phyloP scores from a whole-genome alignment of 2,888 invertebrate species.

The Prosapia bicincta region DNA sequence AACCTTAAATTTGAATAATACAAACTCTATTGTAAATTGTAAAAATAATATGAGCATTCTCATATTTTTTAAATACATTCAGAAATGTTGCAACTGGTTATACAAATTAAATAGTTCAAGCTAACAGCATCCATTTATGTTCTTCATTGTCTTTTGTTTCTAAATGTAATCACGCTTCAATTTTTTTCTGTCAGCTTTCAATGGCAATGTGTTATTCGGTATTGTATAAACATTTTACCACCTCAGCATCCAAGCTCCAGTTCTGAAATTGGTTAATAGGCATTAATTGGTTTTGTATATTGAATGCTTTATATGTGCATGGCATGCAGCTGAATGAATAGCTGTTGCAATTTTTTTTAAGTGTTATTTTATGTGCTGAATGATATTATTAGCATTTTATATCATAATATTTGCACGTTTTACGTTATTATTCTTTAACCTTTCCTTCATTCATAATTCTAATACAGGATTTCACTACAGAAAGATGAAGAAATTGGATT shows the following conservation, averaged over 20 bases:
- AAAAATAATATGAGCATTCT: no score
- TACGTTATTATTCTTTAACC: not conserved
- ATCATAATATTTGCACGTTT: not conserved
- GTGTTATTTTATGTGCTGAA: not conserved
- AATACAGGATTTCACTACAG: no score
- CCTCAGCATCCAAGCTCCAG: slow-evolving; percentile 16
- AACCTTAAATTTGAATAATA: no score
- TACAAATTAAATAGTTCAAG: slow-evolving; percentile 16
- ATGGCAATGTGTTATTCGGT: not conserved
- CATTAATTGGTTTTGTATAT: no score
- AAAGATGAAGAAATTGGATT: no score
- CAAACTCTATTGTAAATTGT: no score
- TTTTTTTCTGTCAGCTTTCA: slow-evolving; percentile 18
- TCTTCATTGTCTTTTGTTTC: slow-evolving; percentile 2
- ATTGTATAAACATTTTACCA: slow-evolving; percentile 21
- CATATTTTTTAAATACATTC: no score
- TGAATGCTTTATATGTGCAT: not conserved
- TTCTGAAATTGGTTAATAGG: not conserved
- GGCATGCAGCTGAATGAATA: not conserved
- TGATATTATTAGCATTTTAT: not conserved
- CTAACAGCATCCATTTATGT: slow-evolving; percentile 16
- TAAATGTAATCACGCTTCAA: slow-evolving; percentile 12
- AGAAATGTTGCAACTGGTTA: no score
- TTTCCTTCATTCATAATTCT: no score
- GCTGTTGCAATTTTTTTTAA: not conserved